Base-by-base conservation (phyloP, 2,888 invertebrate genomes). In the Synanthedon myopaeformis region DNA sequence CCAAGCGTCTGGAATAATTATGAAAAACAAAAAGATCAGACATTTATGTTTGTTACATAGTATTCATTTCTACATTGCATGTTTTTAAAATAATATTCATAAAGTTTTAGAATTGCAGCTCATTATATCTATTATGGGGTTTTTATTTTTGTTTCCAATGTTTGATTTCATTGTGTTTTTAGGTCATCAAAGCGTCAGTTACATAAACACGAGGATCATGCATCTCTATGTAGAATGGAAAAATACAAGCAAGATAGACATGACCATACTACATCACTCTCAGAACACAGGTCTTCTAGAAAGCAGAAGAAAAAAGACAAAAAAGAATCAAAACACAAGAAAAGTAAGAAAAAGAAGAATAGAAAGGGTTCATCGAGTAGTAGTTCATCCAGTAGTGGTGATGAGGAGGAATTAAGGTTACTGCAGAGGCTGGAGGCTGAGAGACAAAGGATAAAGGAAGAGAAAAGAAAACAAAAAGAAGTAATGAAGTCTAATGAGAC, bases 401-500 rank as follows among this genome's bases (percentile, higher is more conserved):
- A 76, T 52, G 85, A 89, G 51, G 82, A 89, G 58, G 92, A 92
- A 11, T 70, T 92, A 0, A 91, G 92, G 66, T 70, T 96, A 23
- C 70, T 96, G 58, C 90, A 93, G 69, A 89, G 92, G 62, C 76
- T 96, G 13, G 92, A 94, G 67, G 90, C 92, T 0, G 93, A 95
- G 64, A 82, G 95, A 1, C 63, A 91, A 13, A 89, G 90, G 52
- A 85, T 91, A 45, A 79, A 90, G 8, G 90, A 93, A 35, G 92
- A 93, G 51, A 90, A 89, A 53, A 90, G 89, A 56, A 90, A 90
- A 2, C 88, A 91, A 55, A 96, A 96, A 64, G 94, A 95, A 62
- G 66, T 91, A 53, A 71, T 92, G 70, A 99, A 99, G 79, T 93
- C 94, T 0, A 92, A 92, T 54, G 99, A 99, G 86, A 98, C 98